A percentile compares a stretch with the other conserved stretches of the same genome.
Conservation (phyloP, 2,797 vertebrate genomes). For the Anniella stebbinsi region DNA sequence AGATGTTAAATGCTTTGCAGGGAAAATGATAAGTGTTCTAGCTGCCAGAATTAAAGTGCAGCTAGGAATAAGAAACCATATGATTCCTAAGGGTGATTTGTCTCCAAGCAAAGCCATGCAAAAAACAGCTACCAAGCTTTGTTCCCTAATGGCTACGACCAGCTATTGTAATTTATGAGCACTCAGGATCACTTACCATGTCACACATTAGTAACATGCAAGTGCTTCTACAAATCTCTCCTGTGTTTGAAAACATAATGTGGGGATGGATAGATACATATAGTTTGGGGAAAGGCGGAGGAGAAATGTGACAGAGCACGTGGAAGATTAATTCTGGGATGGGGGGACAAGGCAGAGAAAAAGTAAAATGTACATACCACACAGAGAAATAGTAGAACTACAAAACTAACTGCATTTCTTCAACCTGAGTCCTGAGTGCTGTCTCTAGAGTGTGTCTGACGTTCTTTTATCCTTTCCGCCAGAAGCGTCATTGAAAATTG, state of each 20-base stretch:
- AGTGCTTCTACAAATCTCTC: neutral
- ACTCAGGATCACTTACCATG: slow-evolving; percentile 1
- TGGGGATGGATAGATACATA: neutral
- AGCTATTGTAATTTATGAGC: neutral
- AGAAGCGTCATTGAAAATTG: accelerated
- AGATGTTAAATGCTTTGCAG: neutral
- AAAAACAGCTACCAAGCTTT: neutral
- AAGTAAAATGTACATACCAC: neutral
- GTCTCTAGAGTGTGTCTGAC: accelerated
- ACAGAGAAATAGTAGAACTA: neutral
- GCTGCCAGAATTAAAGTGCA: neutral
- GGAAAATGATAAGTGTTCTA: neutral
- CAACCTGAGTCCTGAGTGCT: neutral
- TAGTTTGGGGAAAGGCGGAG: neutral
- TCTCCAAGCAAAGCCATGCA: neutral
- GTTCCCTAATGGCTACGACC: neutral
- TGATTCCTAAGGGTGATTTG: neutral
- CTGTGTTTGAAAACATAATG: neutral
- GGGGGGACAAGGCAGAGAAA: neutral
- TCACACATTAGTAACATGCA: neutral
- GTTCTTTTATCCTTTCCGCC: neutral
- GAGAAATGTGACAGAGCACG: neutral
- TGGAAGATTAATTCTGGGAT: neutral
- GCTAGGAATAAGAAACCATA: neutral
- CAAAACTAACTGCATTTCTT: neutral